These are phyloP conservation scores for Theropithecus gelada DNA, from an alignment of 2,113 vertebrate species.

Conservation along the genomic window DNA sequence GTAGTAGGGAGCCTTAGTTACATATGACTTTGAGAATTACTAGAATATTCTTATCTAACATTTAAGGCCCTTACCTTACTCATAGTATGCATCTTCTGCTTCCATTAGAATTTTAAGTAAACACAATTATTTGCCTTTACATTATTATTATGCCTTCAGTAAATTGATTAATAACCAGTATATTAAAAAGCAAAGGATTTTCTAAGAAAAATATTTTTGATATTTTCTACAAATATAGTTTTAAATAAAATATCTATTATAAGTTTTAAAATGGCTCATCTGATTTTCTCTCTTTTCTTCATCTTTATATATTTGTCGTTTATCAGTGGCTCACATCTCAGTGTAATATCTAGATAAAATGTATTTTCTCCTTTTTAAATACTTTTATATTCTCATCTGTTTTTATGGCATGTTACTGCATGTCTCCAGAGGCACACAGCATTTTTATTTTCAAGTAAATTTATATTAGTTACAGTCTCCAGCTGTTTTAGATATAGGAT, in stretches of 20 bases:
- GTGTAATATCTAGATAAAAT: constrained; percentile 75
- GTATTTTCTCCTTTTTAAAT: constrained; percentile 77
- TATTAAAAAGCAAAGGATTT: constrained; percentile 24
- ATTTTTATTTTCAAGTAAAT: constrained; percentile 90
- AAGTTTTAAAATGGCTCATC: constrained; percentile 51
- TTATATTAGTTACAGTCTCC: constrained; percentile 89
- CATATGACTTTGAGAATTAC: constrained; percentile 17
- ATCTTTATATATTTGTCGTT: constrained; percentile 59
- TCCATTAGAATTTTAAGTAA: constrained; percentile 67
- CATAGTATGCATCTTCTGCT: neutral
- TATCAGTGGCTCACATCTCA: constrained; percentile 66
- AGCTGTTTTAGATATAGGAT: constrained; percentile 90
- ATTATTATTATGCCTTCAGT: constrained; percentile 59
- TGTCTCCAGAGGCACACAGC: constrained; percentile 86
- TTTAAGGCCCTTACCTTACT: neutral
- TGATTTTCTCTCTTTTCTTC: constrained; percentile 58
- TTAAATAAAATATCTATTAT: constrained; percentile 48
- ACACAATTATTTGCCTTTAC: constrained; percentile 59
- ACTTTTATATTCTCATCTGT: constrained; percentile 84
- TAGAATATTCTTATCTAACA: neutral
- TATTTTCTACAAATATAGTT: constrained; percentile 29
- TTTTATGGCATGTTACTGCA: constrained; percentile 84
- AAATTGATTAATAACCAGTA: constrained; percentile 58
- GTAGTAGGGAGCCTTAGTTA: neutral
- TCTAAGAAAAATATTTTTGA: neutral